Base-by-base conservation (phyloP, 2,888 invertebrate species). In the Luperina nickerlii region DNA sequence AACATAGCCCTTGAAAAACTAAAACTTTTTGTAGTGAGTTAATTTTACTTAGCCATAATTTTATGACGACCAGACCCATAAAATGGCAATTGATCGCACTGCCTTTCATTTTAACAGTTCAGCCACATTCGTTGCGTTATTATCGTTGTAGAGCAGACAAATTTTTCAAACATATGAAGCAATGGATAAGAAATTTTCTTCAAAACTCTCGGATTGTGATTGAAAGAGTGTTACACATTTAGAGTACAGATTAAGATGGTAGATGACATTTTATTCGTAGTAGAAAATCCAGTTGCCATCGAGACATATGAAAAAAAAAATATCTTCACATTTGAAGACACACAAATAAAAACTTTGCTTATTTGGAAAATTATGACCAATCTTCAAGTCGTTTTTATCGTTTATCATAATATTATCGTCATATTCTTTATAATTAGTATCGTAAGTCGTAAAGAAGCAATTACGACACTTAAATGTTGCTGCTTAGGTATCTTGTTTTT, bases 371-470 rank as follows among this genome's bases (percentile, higher is more conserved):
- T 9, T 71, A 24, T 69, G 51, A 51, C 2, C 32, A 27, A 69
- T 32, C 4, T 20, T 32, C 32, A 2, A 15, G 32, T 70, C 15
- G 13, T 72, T 57, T 60, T 20, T 62, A 13, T 13, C 9, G 32
- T 51, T n/a, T 2, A 62, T 13, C 6, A 32, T 48, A 24, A 20
- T 65, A 42, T 65, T 63, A 18, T 32, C 27, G 20, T 32, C 42
- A 20, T 32, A 20, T 69, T 51, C 15, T 32, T 18, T 42, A 48
- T 15, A 1, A 32, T 60, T 42, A 38, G 18, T 32, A 32, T 62
- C 7, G 0, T 18, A 45, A 75, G 9, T 70, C 54, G 9, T 38
- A 66, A 65, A 51, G 42, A 77, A 20, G 38, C 72, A 73, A 77
- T 66, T 45, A 77, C 4, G 15, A 60, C 8, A 78, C 63, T 48